Evolutionary conservation across 2,797 vertebrate genomes (phyloP), one percentile per base, ranked within the genome.

Genomic region (Petrocephalus sullivani): DNA sequence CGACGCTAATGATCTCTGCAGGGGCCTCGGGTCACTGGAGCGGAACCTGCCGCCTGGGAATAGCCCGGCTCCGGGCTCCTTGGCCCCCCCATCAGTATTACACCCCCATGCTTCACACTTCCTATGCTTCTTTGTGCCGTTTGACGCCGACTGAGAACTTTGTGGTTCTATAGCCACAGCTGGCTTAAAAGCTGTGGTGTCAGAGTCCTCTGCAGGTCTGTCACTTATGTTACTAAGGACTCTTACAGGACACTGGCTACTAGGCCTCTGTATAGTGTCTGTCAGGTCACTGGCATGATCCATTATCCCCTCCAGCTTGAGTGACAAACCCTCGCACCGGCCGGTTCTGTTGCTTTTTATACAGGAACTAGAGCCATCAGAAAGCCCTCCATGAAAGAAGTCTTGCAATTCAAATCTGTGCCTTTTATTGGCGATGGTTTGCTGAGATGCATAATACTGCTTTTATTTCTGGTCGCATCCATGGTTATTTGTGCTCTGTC

Each of bases 21-120:
- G 89, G 81, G 41, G 8, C 37, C 0, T 86, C 67, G 88, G 90
- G 91, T 92, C 90, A 89, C 89, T 91, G 89, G 91, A 90, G 91
- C 91, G 91, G 92, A 92, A 92, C 71, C 60, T 41, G 75, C 53
- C 58, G 41, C 83, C 28, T 67, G 85, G 87, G 85, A 87, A 67
- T n/a, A 82, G 78, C 37, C 56, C 60, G 37, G 57, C 82, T 1
- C 53, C 10, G 23, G 46, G 21, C 28, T 23, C 57, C 21, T 16
- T 4, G 21, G 83, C 83, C 51, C 56, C 82, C 23, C 1, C 9
- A 1, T 53, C n/a, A n/a, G 21, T 86, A 10, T 49, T 54, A 41
- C 16, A 85, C 58, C 21, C 12, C 56, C 5, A 3, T 58, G 9
- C 23, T 2, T 19, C 28, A 19, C 4, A n/a, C 23, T 41, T n/a